These are phyloP conservation scores for Anguilla pacifica DNA, from an alignment of 2,797 vertebrate genomes.

Conservation along the genomic window DNA sequence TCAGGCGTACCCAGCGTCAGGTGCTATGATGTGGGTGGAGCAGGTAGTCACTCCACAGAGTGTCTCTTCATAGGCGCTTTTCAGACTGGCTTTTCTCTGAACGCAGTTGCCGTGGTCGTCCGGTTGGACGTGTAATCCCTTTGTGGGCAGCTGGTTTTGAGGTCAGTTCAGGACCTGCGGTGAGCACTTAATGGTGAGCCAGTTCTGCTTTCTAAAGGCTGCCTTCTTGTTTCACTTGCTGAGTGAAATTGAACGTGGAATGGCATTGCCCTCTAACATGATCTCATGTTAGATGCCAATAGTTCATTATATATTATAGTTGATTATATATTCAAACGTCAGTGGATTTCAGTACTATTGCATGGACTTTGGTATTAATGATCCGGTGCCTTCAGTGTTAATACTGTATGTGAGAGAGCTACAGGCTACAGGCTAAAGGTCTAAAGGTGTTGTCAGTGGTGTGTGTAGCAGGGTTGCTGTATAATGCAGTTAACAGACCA, in stretches of 20 bases:
- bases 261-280: not conserved
- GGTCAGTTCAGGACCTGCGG: not conserved
- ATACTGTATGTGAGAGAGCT: not conserved
- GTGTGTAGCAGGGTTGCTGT: not conserved
- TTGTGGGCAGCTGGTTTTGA: not conserved
- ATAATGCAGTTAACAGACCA: not conserved
- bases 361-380: not conserved
- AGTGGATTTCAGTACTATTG: not conserved
- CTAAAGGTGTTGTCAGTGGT: not conserved
- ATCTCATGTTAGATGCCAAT: not conserved
- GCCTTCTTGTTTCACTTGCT: not conserved
- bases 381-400: not conserved
- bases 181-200: not conserved
- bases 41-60: too few species aligned
- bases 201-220: not conserved
- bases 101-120: not conserved
- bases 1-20: not conserved
- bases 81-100: not conserved
- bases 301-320: too few species aligned
- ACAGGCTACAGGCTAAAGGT: not conserved
- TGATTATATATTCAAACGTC: not conserved
- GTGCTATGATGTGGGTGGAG: not conserved
- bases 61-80: not conserved
- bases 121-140: not conserved
- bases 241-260: not conserved